Conservation (phyloP, 2,113 vertebrate genomes). For the Lichenostomus cassidix region DNA sequence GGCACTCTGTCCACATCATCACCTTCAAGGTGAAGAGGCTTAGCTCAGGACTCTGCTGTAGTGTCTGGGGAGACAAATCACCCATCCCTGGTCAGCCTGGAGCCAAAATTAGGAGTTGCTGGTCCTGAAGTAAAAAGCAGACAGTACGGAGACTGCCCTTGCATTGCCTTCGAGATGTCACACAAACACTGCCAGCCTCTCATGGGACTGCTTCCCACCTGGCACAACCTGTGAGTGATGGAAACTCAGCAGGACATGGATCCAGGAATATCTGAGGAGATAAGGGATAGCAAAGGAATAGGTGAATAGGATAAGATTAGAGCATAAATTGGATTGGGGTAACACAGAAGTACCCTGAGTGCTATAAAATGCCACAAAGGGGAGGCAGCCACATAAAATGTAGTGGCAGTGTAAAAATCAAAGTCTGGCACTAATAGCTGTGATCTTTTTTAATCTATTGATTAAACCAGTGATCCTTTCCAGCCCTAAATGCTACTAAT, state of each 20-base stretch:
- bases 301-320: neutral
- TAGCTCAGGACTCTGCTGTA: neutral
- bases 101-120: neutral
- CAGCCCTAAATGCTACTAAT: constrained; percentile 22
- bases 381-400: neutral
- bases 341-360: neutral
- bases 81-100: neutral
- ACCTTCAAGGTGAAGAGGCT: neutral
- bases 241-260: neutral
- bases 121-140: neutral
- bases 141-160: neutral
- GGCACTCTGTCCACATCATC: neutral
- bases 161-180: neutral
- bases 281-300: neutral
- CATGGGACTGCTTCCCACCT: neutral
- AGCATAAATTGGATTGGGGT: neutral
- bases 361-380: neutral
- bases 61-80: neutral
- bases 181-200: neutral
- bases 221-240: neutral
- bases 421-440: neutral
- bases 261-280: neutral
- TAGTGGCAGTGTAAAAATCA: constrained; percentile 24
- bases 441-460: constrained; percentile 56
- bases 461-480: constrained; percentile 45